Percentiles rank a stretch among this genome's conserved stretches.
Evolutionary conservation across 2,888 invertebrate species (phyloP).

Genomic region (Julus scandinavius): DNA sequence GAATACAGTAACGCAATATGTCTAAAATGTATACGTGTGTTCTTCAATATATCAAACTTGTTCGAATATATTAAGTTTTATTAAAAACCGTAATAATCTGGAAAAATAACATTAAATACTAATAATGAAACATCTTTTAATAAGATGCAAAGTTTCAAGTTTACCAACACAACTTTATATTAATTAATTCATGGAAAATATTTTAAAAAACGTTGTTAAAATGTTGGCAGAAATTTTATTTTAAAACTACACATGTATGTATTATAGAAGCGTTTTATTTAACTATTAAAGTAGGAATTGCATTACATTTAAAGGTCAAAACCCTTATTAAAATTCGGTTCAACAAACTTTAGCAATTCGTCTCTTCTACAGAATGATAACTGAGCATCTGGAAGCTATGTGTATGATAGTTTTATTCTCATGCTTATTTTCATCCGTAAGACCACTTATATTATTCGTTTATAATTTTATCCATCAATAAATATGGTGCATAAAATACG

Average conservation of each 20-base stretch:
- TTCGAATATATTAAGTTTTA: no score
- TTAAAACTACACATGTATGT: no score
- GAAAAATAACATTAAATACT: no score
- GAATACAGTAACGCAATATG: neutral
- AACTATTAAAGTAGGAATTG: neutral
- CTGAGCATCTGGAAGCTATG: neutral
- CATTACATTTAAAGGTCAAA: neutral
- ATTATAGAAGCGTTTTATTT: neutral
- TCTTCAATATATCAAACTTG: neutral
- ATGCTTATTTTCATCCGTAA: neutral
- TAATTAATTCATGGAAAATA: no score
- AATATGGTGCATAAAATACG: neutral
- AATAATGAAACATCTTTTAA: no score
- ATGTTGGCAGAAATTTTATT: no score
- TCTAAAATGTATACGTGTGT: neutral
- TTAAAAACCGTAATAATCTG: no score
- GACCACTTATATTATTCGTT: constrained; percentile 16
- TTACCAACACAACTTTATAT: no score
- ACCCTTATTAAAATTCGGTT: neutral
- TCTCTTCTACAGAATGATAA: neutral
- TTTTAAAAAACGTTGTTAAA: no score
- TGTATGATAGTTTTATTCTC: neutral
- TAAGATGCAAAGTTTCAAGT: no score
- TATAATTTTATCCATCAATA: constrained; percentile 25
- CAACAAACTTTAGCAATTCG: neutral